These are phyloP conservation scores for Penaeus monodon DNA, from an alignment of 2,888 invertebrate species.

Conservation along the genomic window DNA sequence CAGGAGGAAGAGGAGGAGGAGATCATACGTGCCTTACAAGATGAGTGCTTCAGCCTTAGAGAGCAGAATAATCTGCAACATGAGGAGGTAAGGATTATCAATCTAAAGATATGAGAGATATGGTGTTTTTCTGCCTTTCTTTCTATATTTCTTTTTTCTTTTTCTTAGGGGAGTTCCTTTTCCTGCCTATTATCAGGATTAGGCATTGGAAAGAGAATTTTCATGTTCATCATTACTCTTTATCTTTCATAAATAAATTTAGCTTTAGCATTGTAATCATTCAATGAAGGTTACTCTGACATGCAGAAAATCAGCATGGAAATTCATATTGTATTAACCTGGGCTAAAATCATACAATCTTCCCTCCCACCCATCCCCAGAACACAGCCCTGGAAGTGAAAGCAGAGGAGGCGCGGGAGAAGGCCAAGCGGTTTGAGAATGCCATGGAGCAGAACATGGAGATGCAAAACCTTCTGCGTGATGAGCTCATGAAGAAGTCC, in stretches of 20 bases:
- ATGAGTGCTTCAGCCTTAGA: conserved; percentile 55
- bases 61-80: conserved; percentile 58
- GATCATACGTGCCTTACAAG: conserved; percentile 63
- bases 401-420: conserved; percentile 43
- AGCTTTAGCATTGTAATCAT: too few relatives aligned
- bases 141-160: too few relatives aligned
- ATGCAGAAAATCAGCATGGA: too few relatives aligned
- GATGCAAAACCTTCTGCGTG: conserved; percentile 52
- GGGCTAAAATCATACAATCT: background rate
- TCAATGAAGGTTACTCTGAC: too few relatives aligned
- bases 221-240: too few relatives aligned
- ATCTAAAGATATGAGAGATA: too few relatives aligned
- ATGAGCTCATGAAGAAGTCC: conserved; percentile 51
- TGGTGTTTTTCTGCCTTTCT: too few relatives aligned
- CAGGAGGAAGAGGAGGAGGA: conserved; percentile 63
- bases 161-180: too few relatives aligned
- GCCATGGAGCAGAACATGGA: conserved; percentile 59
- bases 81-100: conserved; percentile 52
- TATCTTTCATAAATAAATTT: too few relatives aligned
- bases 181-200: background rate
- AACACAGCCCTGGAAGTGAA: conserved; percentile 51
- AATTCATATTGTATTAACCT: background rate
- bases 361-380: background rate
- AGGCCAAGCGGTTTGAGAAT: conserved; percentile 34
- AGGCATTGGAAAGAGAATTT: background rate